Base-by-base conservation (phyloP, 2,113 vertebrate species). In the Podarcis muralis region DNA sequence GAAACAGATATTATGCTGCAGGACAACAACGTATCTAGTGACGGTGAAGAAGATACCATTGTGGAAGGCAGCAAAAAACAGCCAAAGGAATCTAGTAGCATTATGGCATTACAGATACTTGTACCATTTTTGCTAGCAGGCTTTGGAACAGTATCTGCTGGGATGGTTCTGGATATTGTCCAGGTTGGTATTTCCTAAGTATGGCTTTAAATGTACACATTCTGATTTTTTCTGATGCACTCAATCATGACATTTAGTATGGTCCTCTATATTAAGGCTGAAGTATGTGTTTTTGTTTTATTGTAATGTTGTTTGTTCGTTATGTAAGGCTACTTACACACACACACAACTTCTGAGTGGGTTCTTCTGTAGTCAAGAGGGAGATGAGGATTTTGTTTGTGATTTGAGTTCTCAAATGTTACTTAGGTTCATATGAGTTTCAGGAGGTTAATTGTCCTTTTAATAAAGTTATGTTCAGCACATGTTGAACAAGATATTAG, bases 101-200 rank as follows among this genome's bases (percentile, higher is more conserved):
- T 97, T 83, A 99, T 99, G 98, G 98, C 98, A 0, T 87, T 99
- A 89, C 99, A 99, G 91, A 99, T 99, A 77, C 94, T 99, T 0
- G 94, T 99, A 89, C 99, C 99, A 0, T 99, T 99, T 92, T 92
- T 99, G 87, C 96, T 99, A 0, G 99, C 99, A 8, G 99, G 99
- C 3, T 99, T 99, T 90, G 99, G 99, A 89, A 99, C 98, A 0
- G 98, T 99, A 40, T 99, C 98, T 0, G 99, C 99, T 32, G 99
- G 99, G 83, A 99, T 99, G 98, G 98, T 99, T 94, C 96, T 99
- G 94, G 99, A 99, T 90, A 95, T 99, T 83, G 99, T 99, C 11
- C 99, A 99, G 98, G 99, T 99, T 92, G 92, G 97, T 95, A 91
- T 92, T 87, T 86, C 27, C 48, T 82, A 90, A 88, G 76, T 4